A percentile compares a stretch with the other conserved stretches of the same genome.
Evolutionary conservation across 2,797 vertebrate species (phyloP).

Genomic region (Todus mexicanus): DNA sequence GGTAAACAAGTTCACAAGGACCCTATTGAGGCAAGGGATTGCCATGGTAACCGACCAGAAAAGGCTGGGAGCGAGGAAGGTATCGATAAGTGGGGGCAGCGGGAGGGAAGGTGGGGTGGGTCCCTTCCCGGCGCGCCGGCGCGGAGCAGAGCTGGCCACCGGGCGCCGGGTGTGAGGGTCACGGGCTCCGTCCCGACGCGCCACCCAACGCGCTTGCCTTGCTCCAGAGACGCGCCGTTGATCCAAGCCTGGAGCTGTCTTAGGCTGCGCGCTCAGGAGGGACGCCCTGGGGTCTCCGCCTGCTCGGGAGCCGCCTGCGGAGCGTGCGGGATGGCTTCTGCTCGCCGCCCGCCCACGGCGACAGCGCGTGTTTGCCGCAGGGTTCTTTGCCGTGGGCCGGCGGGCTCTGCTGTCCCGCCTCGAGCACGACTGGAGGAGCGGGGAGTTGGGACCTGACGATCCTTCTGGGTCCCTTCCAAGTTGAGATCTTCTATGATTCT

Average conservation of each 20-base stretch:
- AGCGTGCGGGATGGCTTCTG: accelerated
- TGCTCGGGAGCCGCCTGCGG: background rate
- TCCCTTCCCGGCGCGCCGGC: background rate
- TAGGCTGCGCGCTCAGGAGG: accelerated
- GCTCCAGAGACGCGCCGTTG: accelerated
- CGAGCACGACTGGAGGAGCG: background rate
- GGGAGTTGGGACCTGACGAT: background rate
- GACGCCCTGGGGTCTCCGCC: background rate
- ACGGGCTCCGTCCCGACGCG: background rate
- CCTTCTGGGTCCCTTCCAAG: background rate
- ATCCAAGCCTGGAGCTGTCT: accelerated
- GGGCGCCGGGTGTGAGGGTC: accelerated
- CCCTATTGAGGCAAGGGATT: conserved; percentile 49
- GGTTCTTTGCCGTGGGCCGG: background rate
- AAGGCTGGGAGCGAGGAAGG: conserved; percentile 41
- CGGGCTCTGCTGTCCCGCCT: background rate
- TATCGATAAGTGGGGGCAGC: background rate
- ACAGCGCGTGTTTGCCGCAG: background rate
- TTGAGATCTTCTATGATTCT: background rate
- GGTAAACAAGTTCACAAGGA: conserved; percentile 70
- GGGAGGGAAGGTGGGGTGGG: background rate
- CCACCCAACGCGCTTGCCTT: background rate
- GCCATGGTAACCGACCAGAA: conserved; percentile 65
- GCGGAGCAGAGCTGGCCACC: background rate
- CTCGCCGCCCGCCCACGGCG: background rate